phyloP scores from a whole-genome alignment of 2,113 vertebrate species.

The Atherinomorus stipes region DNA sequence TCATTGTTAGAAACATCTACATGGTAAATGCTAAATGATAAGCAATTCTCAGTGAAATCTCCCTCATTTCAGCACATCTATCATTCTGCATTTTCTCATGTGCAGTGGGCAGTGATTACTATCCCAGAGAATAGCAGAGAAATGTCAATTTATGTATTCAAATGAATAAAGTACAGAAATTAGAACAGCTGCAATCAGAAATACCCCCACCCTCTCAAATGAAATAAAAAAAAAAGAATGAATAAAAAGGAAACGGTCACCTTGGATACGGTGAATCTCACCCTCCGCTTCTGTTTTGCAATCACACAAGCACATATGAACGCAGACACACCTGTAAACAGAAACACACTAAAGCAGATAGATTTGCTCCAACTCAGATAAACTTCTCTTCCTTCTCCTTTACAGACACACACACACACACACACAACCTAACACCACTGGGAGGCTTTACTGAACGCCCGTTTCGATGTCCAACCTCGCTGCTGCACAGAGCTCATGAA shows the following conservation, averaged over 20 bases:
- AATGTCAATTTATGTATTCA: constrained; percentile 45
- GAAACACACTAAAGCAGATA: constrained; percentile 40
- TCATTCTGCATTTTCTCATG: constrained; percentile 34
- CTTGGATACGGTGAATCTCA: constrained; percentile 58
- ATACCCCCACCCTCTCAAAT: constrained; percentile 32
- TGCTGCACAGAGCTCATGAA: constrained; percentile 64
- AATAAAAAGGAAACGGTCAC: constrained; percentile 44
- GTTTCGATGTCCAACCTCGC: constrained; percentile 63
- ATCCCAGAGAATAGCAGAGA: constrained; percentile 53
- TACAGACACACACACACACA: constrained; percentile 3
- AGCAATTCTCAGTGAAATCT: neutral
- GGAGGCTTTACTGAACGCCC: constrained; percentile 54
- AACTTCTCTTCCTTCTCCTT: constrained; percentile 38
- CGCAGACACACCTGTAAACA: constrained; percentile 28
- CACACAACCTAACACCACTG: constrained; percentile 34
- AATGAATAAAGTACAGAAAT: constrained; percentile 56
- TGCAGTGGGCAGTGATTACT: constrained; percentile 47
- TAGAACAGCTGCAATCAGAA: constrained; percentile 55
- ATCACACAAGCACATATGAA: constrained; percentile 39
- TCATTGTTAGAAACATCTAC: too few species aligned
- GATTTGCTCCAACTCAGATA: constrained; percentile 40
- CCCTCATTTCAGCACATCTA: neutral
- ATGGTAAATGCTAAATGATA: too few species aligned
- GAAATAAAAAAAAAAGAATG: neutral
- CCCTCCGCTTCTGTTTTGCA: constrained; percentile 52